phyloP scores from a whole-genome alignment of 1,140 invertebrate genomes.

The Drosophila melanica region DNA sequence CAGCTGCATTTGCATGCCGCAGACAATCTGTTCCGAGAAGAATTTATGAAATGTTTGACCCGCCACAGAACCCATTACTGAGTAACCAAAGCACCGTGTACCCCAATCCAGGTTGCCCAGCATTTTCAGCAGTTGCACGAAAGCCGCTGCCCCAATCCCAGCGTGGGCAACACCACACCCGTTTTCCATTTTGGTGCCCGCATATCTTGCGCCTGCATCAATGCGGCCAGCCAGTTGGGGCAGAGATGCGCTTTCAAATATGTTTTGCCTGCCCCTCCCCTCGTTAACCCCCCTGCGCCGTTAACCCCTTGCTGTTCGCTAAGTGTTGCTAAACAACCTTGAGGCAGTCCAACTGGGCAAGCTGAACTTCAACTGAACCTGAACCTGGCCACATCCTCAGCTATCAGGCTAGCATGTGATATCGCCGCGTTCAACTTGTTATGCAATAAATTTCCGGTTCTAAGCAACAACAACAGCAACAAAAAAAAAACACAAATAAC shows the following conservation, averaged over 20 bases:
- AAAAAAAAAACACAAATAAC: slow-evolving; percentile 32
- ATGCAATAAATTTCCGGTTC: slow-evolving; percentile 82
- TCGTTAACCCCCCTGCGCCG: not conserved
- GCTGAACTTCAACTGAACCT: not conserved
- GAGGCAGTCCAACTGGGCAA: slow-evolving; percentile 54
- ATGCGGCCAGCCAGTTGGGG: not conserved
- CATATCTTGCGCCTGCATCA: slow-evolving; percentile 43
- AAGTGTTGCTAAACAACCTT: slow-evolving; percentile 67
- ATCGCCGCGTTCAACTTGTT: slow-evolving; percentile 65
- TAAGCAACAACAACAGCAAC: slow-evolving; percentile 45
- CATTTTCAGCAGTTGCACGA: not conserved
- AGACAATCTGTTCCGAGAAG: slow-evolving; percentile 41
- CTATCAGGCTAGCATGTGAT: slow-evolving; percentile 57
- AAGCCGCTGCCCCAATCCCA: not conserved
- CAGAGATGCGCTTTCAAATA: slow-evolving; percentile 39
- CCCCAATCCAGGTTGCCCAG: not conserved
- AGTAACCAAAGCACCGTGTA: not conserved
- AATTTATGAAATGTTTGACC: slow-evolving; percentile 74
- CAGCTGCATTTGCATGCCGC: slow-evolving; percentile 38
- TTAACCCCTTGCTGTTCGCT: slow-evolving; percentile 26
- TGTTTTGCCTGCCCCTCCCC: slow-evolving; percentile 5
- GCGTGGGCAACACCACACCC: slow-evolving; percentile 40
- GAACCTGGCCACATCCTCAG: slow-evolving; percentile 6
- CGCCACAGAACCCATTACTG: not conserved
- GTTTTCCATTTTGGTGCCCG: slow-evolving; percentile 25